Conservation (phyloP, 2,113 vertebrate species). For the Bombycilla garrulus region DNA sequence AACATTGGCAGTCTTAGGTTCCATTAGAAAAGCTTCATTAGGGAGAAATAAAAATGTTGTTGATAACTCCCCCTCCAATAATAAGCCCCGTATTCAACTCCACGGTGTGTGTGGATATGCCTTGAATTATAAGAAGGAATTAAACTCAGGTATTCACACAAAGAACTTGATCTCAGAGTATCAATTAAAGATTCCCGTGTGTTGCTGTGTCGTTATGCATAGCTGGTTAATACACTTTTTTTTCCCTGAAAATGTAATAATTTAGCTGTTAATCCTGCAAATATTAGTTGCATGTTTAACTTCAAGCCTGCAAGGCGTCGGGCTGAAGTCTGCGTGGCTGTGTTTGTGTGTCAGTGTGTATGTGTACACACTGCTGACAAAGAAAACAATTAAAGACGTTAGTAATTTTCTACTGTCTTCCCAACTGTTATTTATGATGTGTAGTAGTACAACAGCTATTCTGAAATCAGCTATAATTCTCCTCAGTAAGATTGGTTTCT, state of each 20-base stretch:
- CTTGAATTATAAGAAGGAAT: not conserved
- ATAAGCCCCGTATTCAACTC: not conserved
- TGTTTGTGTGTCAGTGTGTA: not conserved
- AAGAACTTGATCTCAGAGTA: not conserved
- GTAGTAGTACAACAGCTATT: conserved; percentile 35
- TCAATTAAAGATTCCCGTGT: not conserved
- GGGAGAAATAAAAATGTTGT: conserved; percentile 22
- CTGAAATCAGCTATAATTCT: conserved; percentile 52
- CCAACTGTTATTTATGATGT: conserved; percentile 64
- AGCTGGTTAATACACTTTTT: not conserved
- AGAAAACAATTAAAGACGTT: conserved; percentile 49
- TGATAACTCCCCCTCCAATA: not conserved
- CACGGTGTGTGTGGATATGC: accelerated
- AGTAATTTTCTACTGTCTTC: conserved; percentile 69
- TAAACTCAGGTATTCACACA: not conserved
- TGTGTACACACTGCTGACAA: not conserved
- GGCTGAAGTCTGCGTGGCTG: not conserved
- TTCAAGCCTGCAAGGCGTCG: not conserved
- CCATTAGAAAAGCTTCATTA: conserved; percentile 36
- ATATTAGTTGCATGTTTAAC: not conserved
- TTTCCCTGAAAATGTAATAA: not conserved
- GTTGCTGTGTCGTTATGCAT: not conserved
- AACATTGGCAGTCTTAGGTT: conserved; percentile 44
- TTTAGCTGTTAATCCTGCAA: not conserved
- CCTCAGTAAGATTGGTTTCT: conserved; percentile 14